A percentile compares a stretch with the other conserved stretches of the same genome.
Conservation (phyloP, 2,113 vertebrate genomes). For the Melierax canorus region DNA sequence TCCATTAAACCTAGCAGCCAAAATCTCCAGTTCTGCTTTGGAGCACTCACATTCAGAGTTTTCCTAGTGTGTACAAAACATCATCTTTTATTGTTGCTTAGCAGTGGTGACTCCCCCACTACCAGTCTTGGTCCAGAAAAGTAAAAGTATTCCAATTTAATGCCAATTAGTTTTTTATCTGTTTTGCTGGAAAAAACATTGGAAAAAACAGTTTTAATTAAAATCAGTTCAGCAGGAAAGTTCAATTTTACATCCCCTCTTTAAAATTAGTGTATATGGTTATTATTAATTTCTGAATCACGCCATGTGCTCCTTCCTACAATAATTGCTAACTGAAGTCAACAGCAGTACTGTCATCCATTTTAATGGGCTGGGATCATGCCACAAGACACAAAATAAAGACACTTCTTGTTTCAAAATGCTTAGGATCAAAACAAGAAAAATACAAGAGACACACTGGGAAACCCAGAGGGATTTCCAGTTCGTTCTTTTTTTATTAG, state of each 20-base stretch:
- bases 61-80: neutral
- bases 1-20: neutral
- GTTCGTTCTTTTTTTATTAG: neutral
- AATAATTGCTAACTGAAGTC: slow-evolving; percentile 44
- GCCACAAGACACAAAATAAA: slow-evolving; percentile 53
- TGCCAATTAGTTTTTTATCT: neutral
- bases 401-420: slow-evolving; percentile 46
- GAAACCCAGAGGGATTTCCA: slow-evolving; percentile 39
- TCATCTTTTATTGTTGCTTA: neutral
- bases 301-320: slow-evolving; percentile 28
- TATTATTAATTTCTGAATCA: slow-evolving; percentile 58
- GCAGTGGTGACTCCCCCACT: neutral
- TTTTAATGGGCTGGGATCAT: slow-evolving; percentile 60
- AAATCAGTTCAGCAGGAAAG: neutral
- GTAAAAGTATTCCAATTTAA: slow-evolving; percentile 4
- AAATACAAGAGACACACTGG: slow-evolving; percentile 52
- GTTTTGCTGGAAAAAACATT: neutral
- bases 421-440: slow-evolving; percentile 56
- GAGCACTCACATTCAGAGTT: neutral
- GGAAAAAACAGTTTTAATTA: neutral
- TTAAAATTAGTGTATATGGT: slow-evolving; percentile 26
- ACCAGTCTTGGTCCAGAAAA: neutral
- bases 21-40: neutral
- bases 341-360: slow-evolving; percentile 43
- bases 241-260: neutral